These are phyloP conservation scores for Lethenteron reissneri DNA, from an alignment of 2,113 vertebrate genomes.

Conservation along the genomic window DNA sequence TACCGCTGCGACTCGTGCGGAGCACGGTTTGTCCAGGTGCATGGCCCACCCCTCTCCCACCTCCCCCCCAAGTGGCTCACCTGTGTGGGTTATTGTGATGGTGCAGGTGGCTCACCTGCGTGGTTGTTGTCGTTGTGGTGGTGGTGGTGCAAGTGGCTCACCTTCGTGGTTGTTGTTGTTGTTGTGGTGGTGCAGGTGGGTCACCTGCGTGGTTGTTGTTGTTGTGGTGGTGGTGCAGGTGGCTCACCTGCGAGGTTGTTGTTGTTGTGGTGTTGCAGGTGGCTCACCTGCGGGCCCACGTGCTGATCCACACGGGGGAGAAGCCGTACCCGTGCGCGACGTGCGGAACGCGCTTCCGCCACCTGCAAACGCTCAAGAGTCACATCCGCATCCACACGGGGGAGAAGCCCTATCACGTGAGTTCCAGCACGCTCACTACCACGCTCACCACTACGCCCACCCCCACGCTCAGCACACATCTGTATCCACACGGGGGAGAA, in stretches of 20 bases:
- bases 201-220: too few species aligned
- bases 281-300: conserved; percentile 67
- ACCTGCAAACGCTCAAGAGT: background rate
- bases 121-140: too few species aligned
- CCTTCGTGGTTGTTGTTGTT: too few species aligned
- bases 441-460: conserved; percentile 92
- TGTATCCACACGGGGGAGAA: conserved; percentile 96
- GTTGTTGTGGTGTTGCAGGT: conserved; percentile 27
- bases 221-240: too few species aligned
- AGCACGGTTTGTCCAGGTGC: conserved; percentile 15
- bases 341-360: background rate
- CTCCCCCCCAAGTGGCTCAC: too few species aligned
- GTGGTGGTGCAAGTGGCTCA: too few species aligned
- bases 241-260: too few species aligned
- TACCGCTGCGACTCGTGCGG: conserved; percentile 85
- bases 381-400: conserved; percentile 3
- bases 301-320: conserved; percentile 3
- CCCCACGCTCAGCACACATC: conserved; percentile 83
- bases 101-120: too few species aligned
- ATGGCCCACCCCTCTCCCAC: background rate
- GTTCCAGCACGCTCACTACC: conserved; percentile 24
- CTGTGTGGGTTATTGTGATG: too few species aligned
- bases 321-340: background rate
- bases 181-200: too few species aligned
- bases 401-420: background rate